Percentiles rank a stretch among this genome's conserved stretches.
Evolutionary conservation across 2,888 invertebrate genomes (phyloP).

Genomic region (Ceraclea dissimilis): DNA sequence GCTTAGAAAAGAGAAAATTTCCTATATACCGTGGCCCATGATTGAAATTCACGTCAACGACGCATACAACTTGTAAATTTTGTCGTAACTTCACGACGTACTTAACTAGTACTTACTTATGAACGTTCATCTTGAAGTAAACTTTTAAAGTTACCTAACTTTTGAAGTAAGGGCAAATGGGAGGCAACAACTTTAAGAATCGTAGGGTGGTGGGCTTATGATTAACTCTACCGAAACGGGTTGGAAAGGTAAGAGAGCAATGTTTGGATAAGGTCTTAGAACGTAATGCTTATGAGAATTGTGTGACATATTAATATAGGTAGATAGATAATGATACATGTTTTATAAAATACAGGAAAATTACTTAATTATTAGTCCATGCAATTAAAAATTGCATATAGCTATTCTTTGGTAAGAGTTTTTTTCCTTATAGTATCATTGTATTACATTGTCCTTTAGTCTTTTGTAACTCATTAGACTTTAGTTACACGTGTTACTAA

Average conservation of each 20-base stretch:
- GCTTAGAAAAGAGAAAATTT: neutral
- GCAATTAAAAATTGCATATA: too few relatives aligned
- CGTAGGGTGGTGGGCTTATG: constrained; percentile 23
- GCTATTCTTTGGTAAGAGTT: too few relatives aligned
- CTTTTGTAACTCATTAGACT: too few relatives aligned
- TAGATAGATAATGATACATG: too few relatives aligned
- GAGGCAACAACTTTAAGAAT: constrained; percentile 7
- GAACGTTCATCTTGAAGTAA: constrained; percentile 23
- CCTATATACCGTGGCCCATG: constrained; percentile 1
- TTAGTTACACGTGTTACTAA: too few relatives aligned
- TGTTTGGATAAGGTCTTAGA: neutral
- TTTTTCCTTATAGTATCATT: too few relatives aligned
- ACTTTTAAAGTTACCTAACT: constrained; percentile 26
- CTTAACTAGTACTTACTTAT: neutral
- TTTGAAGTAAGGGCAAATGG: constrained; percentile 26
- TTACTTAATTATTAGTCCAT: too few relatives aligned
- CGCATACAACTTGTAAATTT: constrained; percentile 25
- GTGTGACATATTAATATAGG: too few relatives aligned
- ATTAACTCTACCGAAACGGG: constrained; percentile 21
- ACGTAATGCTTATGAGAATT: too few relatives aligned
- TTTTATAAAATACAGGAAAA: too few relatives aligned
- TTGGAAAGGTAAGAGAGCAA: neutral
- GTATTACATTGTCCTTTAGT: too few relatives aligned
- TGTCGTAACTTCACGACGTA: constrained; percentile 14
- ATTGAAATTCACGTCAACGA: constrained; percentile 26